A percentile compares a stretch with the other conserved stretches of the same genome.
These are phyloP conservation scores for Drosophila gunungcola DNA, from an alignment of 1,140 invertebrate species.

Conservation along the genomic window DNA sequence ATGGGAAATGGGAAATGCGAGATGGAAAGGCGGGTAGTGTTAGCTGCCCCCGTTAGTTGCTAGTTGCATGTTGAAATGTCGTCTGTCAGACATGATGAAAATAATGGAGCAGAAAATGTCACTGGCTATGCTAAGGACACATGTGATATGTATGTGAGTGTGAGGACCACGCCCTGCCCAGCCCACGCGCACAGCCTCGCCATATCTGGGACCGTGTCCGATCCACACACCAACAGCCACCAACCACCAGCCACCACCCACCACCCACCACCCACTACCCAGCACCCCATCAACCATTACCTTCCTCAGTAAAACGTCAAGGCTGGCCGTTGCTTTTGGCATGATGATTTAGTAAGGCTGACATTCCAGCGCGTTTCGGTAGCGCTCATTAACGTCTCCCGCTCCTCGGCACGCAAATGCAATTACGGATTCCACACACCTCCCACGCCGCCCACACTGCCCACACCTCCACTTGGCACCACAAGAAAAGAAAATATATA, in stretches of 20 bases:
- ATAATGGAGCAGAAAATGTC: conserved; percentile 84
- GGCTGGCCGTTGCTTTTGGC: conserved; percentile 56
- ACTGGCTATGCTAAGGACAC: conserved; percentile 69
- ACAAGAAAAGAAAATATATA: conserved; percentile 52
- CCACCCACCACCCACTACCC: conserved; percentile 2
- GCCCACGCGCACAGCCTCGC: conserved; percentile 20
- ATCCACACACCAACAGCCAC: background rate
- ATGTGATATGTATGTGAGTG: conserved; percentile 33
- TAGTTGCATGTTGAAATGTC: conserved; percentile 81
- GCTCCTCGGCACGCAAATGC: conserved; percentile 41
- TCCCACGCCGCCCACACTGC: background rate
- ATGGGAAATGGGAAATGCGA: conserved; percentile 36
- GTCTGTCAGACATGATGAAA: conserved; percentile 83
- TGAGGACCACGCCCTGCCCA: conserved; percentile 10
- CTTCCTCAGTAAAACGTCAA: conserved; percentile 50
- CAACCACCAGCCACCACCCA: background rate
- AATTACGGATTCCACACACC: conserved; percentile 27
- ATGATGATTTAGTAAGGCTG: conserved; percentile 77
- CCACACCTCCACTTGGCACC: background rate
- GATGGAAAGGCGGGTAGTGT: conserved; percentile 21
- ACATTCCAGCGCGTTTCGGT: conserved; percentile 64
- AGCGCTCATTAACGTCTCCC: conserved; percentile 67
- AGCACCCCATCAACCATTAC: background rate
- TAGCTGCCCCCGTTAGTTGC: conserved; percentile 50
- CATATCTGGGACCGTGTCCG: conserved; percentile 29